Evolutionary conservation across 2,113 vertebrate genomes (phyloP).

Genomic region (Rafetus swinhoei): DNA sequence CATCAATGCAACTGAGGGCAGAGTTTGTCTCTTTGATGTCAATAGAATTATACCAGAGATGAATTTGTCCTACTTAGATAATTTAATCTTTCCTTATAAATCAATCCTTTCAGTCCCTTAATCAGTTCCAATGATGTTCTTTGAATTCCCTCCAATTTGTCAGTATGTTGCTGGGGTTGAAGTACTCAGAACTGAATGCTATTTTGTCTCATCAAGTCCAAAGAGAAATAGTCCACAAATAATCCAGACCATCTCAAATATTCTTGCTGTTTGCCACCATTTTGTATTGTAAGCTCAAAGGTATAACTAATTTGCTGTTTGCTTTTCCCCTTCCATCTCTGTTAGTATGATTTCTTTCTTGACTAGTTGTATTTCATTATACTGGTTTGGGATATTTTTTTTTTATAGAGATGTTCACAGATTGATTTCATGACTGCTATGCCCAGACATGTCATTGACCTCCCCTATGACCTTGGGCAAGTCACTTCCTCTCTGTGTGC

Average conservation of each 20-base stretch:
- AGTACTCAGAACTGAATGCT: constrained; percentile 72
- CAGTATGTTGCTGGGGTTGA: constrained; percentile 73
- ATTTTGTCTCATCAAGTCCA: constrained; percentile 68
- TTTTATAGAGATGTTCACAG: background rate
- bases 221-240: constrained; percentile 47
- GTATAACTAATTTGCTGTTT: constrained; percentile 50
- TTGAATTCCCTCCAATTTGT: constrained; percentile 77
- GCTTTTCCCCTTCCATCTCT: background rate
- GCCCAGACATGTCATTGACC: constrained; percentile 15
- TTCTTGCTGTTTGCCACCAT: constrained; percentile 58
- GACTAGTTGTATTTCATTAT: constrained; percentile 36
- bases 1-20: constrained; percentile 43
- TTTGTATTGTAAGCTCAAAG: constrained; percentile 67
- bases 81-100: constrained; percentile 77
- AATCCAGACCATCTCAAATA: constrained; percentile 55
- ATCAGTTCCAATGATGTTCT: constrained; percentile 71
- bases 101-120: constrained; percentile 73
- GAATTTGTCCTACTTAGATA: constrained; percentile 62
- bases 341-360: constrained; percentile 61
- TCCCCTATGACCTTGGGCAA: background rate
- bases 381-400: background rate
- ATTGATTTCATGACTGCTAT: constrained; percentile 18
- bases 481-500: background rate
- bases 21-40: constrained; percentile 59
- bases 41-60: constrained; percentile 53